Conservation (phyloP, 2,888 invertebrate genomes). For the Cheilosia impressa region DNA sequence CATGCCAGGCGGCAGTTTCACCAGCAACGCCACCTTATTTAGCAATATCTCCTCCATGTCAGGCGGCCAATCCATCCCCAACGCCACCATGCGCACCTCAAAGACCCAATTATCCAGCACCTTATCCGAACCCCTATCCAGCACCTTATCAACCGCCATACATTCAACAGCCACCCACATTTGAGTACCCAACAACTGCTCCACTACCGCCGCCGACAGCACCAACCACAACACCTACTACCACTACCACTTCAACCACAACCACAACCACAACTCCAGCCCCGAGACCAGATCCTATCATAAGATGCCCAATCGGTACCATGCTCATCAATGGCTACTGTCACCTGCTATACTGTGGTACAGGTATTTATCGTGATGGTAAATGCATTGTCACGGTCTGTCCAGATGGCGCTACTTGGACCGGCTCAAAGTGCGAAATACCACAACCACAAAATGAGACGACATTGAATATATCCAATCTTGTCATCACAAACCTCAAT, state of each 20-base stretch:
- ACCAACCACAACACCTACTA: slow-evolving; percentile 8
- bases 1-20: no score
- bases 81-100: no score
- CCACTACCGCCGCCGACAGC: no score
- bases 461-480: slow-evolving; percentile 54
- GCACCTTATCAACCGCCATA: no score
- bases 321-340: slow-evolving; percentile 76
- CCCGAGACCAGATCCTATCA: slow-evolving; percentile 57
- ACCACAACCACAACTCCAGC: slow-evolving; percentile 12
- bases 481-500: slow-evolving; percentile 66
- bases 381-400: slow-evolving; percentile 77
- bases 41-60: no score
- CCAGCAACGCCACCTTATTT: no score
- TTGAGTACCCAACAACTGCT: no score
- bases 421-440: slow-evolving; percentile 76
- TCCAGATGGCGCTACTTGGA: slow-evolving; percentile 79
- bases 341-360: slow-evolving; percentile 78
- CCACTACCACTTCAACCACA: slow-evolving; percentile 6
- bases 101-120: no score
- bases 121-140: no score
- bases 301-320: slow-evolving; percentile 77
- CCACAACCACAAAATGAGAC: slow-evolving; percentile 72
- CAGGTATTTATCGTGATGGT: slow-evolving; percentile 72
- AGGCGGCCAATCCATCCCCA: no score
- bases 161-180: no score